Base-by-base conservation (phyloP, 2,888 invertebrate species). In the Itoplectis maculator region DNA sequence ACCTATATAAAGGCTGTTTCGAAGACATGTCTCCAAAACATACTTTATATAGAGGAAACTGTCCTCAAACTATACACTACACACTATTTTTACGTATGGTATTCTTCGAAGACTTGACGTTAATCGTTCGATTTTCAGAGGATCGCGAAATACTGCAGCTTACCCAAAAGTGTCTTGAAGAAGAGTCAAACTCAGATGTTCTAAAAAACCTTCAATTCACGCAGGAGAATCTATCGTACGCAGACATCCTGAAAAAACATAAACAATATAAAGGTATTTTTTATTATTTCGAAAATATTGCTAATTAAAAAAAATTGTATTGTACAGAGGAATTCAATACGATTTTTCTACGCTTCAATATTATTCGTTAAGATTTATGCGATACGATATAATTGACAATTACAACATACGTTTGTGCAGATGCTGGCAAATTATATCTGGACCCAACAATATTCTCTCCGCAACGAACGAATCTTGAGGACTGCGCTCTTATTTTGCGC, bases 141-240 rank as follows among this genome's bases (percentile, higher is more conserved):
- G 42, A 63, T 42, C 63, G 42, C 18, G 42, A 63, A 37, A 9
- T 63, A 42, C 20, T 63, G 20, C 5, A 63, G 63, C 42, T 42
- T 0, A 20, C 42, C 11, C 63, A 63, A 63, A 42, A 11, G 9
- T 18, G 40, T 63, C 40, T 42, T 20, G 63, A 63, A 63, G 42
- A 42, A 11, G 63, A 42, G 20, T 63, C 61, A 42, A 11, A 40
- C 20, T 42, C 13, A 8, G 40, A 5, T 42, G 42, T 61, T 3
- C 42, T 63, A 2, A 42, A 20, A 20, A 63, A 40, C 0, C 18
- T 63, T 42, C 63, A 13, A 5, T 20, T 42, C 20, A 42, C 42
- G 13, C 2, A 63, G 20, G 40, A 63, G 20, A 42, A 63, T 20
- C 63, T 42, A 42, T 42, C 20, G 0, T 40, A 42, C 40, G 8